Base-by-base conservation (phyloP, 2,888 invertebrate genomes). In the Phalera bucephala region DNA sequence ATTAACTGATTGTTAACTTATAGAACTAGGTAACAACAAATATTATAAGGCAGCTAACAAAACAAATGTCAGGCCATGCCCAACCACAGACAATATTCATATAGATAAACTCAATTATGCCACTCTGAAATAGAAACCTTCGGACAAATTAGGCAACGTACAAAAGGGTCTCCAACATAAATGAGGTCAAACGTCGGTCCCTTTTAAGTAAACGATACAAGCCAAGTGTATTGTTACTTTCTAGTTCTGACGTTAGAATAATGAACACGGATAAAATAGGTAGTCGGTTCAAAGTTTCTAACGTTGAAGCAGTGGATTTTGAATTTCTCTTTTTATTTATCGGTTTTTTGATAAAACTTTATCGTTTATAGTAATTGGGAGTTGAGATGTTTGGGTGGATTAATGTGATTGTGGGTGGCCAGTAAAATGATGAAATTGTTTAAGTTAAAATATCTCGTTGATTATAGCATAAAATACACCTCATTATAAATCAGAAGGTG, bases 101-200 rank as follows among this genome's bases (percentile, higher is more conserved):
- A 52, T 50, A 62, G 62, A 60, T 60, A 60, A 53, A 40, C 31
- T 44, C 50, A 56, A 59, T 56, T 52, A 42, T 37, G 33, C 19
- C 36, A 44, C 54, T 46, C 50, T 36, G 29, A 36, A 47, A 45
- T 44, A 48, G 43, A 58, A 47, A 56, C 45, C 44, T 45, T 21
- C 38, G 20, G 46, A 60, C 45, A 50, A 62, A 59, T 52, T 57
- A 52, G 61, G 56, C 28, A 58, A 46, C 25, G 34, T 36, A 36
- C 10, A 36, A 26, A 31, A 33, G 49, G 51, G 40, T 31, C 50
- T 43, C 37, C 47, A 30, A 48, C 34, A 41, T 31, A 40, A 56
- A 51, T 48, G 55, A 55, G 55, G 56, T 60, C 45, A 52, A 45
- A 45, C 27, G 54, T 52, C 61, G 60, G 54, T 33, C 13, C 61